These are phyloP conservation scores for Shinisaurus crocodilurus DNA, from an alignment of 2,113 vertebrate species.

Conservation along the genomic window DNA sequence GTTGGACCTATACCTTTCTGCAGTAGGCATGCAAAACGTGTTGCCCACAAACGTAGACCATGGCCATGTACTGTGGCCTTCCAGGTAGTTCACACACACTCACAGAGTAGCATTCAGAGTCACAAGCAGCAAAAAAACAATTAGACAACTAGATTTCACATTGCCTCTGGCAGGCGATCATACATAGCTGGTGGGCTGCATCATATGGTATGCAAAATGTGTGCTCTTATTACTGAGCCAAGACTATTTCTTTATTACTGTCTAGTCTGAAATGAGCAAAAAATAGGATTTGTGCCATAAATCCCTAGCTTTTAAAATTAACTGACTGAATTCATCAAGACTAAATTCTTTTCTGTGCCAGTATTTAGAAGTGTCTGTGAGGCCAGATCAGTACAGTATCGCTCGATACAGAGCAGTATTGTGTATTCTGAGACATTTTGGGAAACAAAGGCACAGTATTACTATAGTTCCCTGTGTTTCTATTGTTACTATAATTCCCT, in stretches of 20 bases:
- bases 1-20: not conserved
- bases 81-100: not conserved
- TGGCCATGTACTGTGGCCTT: not conserved
- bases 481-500: not conserved
- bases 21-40: not conserved
- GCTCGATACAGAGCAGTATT: not conserved
- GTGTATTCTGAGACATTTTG: not conserved
- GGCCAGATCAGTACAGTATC: not conserved
- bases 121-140: not conserved
- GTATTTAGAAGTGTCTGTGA: not conserved
- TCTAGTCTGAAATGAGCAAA: not conserved
- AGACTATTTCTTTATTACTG: not conserved
- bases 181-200: not conserved
- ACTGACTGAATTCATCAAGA: not conserved
- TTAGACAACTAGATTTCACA: not conserved
- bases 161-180: not conserved
- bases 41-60: not conserved
- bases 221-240: not conserved
- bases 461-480: not conserved
- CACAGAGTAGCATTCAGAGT: not conserved
- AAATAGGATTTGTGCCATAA: not conserved
- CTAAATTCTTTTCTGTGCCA: not conserved
- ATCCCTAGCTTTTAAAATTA: not conserved
- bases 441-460: not conserved
- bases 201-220: not conserved